phyloP scores from a whole-genome alignment of 2,888 invertebrate species.

The Lysandra coridon region DNA sequence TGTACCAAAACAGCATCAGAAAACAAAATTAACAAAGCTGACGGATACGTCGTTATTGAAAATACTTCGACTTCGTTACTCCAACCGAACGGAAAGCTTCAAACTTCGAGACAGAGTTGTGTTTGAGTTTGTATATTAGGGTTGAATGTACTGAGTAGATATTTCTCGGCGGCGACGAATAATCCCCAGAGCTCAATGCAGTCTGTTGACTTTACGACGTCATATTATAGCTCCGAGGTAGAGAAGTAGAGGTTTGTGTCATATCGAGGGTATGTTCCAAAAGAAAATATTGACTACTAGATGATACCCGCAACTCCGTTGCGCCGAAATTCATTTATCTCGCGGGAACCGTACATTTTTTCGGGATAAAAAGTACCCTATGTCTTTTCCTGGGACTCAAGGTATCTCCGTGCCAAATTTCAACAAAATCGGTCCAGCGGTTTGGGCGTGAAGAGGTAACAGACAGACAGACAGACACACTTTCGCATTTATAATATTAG shows the following conservation, averaged over 20 bases:
- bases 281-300: neutral
- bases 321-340: no score
- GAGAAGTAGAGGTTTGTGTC: neutral
- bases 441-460: no score
- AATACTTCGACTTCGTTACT: neutral
- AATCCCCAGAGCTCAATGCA: neutral
- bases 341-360: no score
- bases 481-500: no score
- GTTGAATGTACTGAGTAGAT: neutral
- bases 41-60: neutral
- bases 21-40: neutral
- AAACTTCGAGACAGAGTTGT: neutral
- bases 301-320: no score
- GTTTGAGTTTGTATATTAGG: slow-evolving; percentile 10
- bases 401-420: no score
- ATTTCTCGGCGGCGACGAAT: neutral
- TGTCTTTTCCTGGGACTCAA: no score
- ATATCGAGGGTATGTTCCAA: neutral
- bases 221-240: neutral
- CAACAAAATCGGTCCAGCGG: no score
- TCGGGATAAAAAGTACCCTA: no score
- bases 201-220: neutral
- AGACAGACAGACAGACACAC: no score
- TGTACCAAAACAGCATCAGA: neutral
- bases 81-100: neutral